Evolutionary conservation across 2,113 vertebrate species (phyloP).

Genomic region (Peromyscus californicus): DNA sequence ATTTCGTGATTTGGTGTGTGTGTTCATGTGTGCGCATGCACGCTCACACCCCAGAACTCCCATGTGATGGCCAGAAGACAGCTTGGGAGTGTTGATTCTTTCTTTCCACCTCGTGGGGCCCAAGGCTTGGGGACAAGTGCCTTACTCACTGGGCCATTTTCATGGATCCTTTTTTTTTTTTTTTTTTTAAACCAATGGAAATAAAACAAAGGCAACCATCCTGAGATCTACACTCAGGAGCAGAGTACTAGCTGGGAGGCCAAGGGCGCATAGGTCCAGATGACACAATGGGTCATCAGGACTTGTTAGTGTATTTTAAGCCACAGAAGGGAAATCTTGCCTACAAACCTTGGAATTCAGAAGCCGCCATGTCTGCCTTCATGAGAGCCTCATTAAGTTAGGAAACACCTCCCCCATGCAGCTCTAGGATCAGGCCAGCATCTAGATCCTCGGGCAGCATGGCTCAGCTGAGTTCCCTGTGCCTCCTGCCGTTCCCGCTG

Average conservation of each 20-base stretch:
- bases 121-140: not conserved
- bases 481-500: not conserved
- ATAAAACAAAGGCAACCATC: not conserved
- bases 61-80: not conserved
- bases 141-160: not conserved
- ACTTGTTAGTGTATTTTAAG: not conserved
- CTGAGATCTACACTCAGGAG: not conserved
- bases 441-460: slow-evolving; percentile 23
- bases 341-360: not conserved
- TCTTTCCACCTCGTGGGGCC: not conserved
- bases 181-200: not conserved
- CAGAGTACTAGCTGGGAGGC: not conserved
- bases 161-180: not conserved
- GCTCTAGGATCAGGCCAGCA: slow-evolving; percentile 30
- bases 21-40: not conserved
- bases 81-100: not conserved
- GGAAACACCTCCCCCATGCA: slow-evolving; percentile 57
- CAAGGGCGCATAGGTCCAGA: not conserved
- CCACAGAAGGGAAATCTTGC: slow-evolving; percentile 25
- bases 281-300: not conserved
- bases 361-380: not conserved
- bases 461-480: slow-evolving; percentile 1
- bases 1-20: not conserved
- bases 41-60: fast-evolving
- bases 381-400: slow-evolving; percentile 9